Evolutionary conservation across 2,113 vertebrate genomes (phyloP), one percentile per base, ranked within the genome.

Genomic region (Proteles cristata): DNA sequence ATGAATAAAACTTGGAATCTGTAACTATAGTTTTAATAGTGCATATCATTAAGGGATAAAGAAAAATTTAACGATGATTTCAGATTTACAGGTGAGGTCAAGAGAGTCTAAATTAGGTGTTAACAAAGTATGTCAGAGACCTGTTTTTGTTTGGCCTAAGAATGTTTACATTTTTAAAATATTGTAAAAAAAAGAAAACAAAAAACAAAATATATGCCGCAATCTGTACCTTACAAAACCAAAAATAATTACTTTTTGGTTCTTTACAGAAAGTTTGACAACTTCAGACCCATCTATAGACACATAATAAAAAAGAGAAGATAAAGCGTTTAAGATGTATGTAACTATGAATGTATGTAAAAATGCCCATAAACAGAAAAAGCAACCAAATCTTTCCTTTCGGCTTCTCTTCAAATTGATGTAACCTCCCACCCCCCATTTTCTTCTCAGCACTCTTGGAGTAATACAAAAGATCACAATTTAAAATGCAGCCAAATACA

Each of bases 221-320:
- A 63, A 69, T 88, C 28, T 28, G 19, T 73, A 33, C 53, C 35
- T 88, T 92, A 93, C 1, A 61, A 65, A 94, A 69, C 50, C 84
- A 58, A 93, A 96, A 79, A 55, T 92, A 81, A 55, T 92, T 86
- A 69, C 48, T 93, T 71, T 95, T 50, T 77, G 53, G 26, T 16
- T 25, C 7, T 94, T 76, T 33, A 66, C 15, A 74, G 58, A 79
- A 84, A 68, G 92, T 86, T 66, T 93, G 63, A 58, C 76, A 96
- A 93, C 14, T 93, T 74, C 12, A n/a, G 73, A 93, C 23, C 23
- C 84, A 31, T 93, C 19, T 81, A 84, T 5, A 96, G 50, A 39
- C 61, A 28, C 79, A 81, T 23, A 85, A 87, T 66, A 96, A 95
- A 89, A 88, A 76, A 55, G 17, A 87, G 21, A 93, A 96, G 61